Base-by-base conservation (phyloP, 2,113 vertebrate species). In the Bolborhynchus lineola region DNA sequence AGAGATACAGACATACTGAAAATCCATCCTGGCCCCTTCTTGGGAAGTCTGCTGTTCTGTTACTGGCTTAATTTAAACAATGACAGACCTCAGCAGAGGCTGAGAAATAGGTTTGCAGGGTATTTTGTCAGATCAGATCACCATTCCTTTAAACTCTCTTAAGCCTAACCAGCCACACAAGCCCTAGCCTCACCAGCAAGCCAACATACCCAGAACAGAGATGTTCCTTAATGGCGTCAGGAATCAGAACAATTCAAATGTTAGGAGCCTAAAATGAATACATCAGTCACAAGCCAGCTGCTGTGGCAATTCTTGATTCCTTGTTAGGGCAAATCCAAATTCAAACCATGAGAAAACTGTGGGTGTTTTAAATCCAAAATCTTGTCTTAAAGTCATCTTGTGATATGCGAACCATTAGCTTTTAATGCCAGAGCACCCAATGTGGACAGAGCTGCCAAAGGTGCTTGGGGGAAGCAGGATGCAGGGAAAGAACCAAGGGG, bases 331-430 rank as follows among this genome's bases (percentile, higher is more conserved):
- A 11, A 85, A 64, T 82, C 52, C 67, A 92, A 79, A 92, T 63
- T 60, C 39, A 60, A 57, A 68, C 62, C 29, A 88, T 80, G 86
- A 90, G 82, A 93, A 93, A 96, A 82, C 31, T 53, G 53, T 88
- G 76, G 63, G 63, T 88, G 79, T 80, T 93, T 53, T 52, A 62
- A 91, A 88, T 53, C 63, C n/a, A 74, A 76, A 82, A 77, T 20
- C 14, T 57, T 33, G 16, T 72, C 31, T 47, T 67, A 82, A 75
- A 71, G 60, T 41, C n/a, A 35, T 83, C n/a, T 64, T 83, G 47
- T 68, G 86, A 17, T 23, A 57, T 15, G 11, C 31, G 76, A 92
- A 86, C 69, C 10, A 21, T 21, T 55, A 80, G 69, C 37, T 77
- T 68, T 24, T 39, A 52, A 70, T 86, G 49, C 26, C 72, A 88